Evolutionary conservation across 2,888 invertebrate genomes (phyloP).

Genomic region (Thereva unica): DNA sequence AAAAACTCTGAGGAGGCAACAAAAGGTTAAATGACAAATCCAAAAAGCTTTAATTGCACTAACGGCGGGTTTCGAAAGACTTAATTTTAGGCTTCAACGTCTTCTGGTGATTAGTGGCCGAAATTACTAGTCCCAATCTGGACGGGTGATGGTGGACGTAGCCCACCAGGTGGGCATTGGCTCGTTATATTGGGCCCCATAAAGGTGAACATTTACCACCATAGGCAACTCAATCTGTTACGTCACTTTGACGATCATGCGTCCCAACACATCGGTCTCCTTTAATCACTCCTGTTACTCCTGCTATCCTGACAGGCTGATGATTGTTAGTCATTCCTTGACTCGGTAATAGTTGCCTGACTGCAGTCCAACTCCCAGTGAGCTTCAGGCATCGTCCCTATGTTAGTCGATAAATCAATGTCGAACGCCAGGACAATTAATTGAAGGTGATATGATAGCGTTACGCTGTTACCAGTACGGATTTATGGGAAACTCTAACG

Average conservation of each 20-base stretch:
- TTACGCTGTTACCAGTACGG: neutral
- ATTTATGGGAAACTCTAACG: too few relatives aligned
- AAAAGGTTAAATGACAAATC: conserved; percentile 7
- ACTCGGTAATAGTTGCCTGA: neutral
- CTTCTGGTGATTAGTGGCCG: conserved; percentile 7
- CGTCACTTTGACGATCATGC: conserved; percentile 7
- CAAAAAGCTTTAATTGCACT: neutral
- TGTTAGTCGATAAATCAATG: conserved; percentile 14
- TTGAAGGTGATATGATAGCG: conserved; percentile 19
- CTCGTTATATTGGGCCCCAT: too few relatives aligned
- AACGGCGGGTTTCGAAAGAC: neutral
- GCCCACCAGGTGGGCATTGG: too few relatives aligned
- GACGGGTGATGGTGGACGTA: neutral
- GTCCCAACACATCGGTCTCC: neutral
- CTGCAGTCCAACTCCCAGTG: conserved; percentile 1
- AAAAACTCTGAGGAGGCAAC: neutral
- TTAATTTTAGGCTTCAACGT: neutral
- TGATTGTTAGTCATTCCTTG: conserved; percentile 16
- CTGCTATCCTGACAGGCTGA: conserved; percentile 15
- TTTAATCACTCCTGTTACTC: conserved; percentile 16
- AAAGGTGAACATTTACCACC: too few relatives aligned
- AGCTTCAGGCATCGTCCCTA: too few relatives aligned
- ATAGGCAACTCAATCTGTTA: neutral
- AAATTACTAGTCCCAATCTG: neutral
- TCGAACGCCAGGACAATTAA: conserved; percentile 12